Evolutionary conservation across 2,113 vertebrate genomes (phyloP), one percentile per base, ranked within the genome.

Genomic region (Stigmatopora nigra): DNA sequence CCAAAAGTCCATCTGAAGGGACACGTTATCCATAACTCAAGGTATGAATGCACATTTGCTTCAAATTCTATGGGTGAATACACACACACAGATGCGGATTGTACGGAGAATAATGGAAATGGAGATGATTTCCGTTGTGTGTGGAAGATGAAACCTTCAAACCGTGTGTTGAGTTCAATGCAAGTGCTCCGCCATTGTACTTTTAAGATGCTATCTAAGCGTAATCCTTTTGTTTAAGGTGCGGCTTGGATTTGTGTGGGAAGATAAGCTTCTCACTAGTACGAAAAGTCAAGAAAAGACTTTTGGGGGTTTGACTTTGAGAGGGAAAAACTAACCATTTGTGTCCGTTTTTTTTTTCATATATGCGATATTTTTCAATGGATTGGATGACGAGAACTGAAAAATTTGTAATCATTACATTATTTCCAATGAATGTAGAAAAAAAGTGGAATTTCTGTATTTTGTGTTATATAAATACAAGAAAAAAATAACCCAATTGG

Each of bases 1-100:
- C 85, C 87, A 75, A 76, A 87, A 80, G 84, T 88, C 85, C 87
- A 82, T 83, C 81, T 84, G 85, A 81, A 13, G 81, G 84, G 65
- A 80, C 77, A 77, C 72, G 72, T 73, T 44, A 83, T 88, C 86
- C 86, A 86, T 85, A 84, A 79, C 78, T 45, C 68, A 10, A 63
- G 16, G 47, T 68, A 45, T 69, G 41, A 69, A 69, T 67, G 47
- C 78, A 70, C 65, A 60, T 71, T 31, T 31, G 25, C 25, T 31
- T 31, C 67, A 78, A 83, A 82, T 11, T 77, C 74, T 73, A 82
- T 51, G 73, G 79, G 81, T 82, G 80, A 81, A 49, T 17, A 41
- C 38, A 41, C 83, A 86, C 83, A 52, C 17, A n/a, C 48, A 49
- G 15, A 38, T 4, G 19, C 52, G 84, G 84, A 78, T 61, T 72